Evolutionary conservation across 2,888 invertebrate species (phyloP).

Genomic region (Dusona sp.): DNA sequence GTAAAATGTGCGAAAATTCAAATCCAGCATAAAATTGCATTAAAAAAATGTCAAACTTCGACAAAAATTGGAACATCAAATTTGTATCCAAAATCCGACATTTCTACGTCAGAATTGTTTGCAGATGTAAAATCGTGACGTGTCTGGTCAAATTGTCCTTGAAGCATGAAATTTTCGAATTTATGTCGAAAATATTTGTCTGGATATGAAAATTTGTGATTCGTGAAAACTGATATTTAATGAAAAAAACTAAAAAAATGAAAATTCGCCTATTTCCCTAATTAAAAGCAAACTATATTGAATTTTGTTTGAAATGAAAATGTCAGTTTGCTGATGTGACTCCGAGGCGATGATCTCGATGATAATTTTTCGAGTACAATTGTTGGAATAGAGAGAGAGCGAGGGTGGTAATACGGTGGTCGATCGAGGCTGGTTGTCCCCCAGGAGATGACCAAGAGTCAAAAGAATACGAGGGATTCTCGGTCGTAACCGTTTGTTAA

Average conservation of each 20-base stretch:
- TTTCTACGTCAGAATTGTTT: no score
- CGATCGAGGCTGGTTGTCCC: background rate
- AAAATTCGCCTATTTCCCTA: no score
- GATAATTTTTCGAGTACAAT: background rate
- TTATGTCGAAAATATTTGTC: no score
- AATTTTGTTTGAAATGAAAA: no score
- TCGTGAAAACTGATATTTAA: no score
- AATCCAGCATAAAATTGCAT: background rate
- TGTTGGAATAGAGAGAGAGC: background rate
- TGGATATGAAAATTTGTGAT: no score
- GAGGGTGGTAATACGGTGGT: background rate
- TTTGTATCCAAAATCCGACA: no score
- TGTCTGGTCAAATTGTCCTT: no score
- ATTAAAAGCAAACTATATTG: no score
- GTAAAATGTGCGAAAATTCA: background rate
- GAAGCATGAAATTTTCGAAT: no score
- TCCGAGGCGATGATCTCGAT: background rate
- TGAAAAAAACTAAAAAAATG: no score
- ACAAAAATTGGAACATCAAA: background rate
- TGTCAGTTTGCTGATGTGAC: background rate
- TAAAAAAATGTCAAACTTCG: background rate
- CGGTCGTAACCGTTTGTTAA: slow-evolving; percentile 56
- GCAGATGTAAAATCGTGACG: no score
- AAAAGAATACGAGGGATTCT: slow-evolving; percentile 35
- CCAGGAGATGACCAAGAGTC: background rate